Base-by-base conservation (phyloP, 1,140 invertebrate genomes). In the Zophobas morio region DNA sequence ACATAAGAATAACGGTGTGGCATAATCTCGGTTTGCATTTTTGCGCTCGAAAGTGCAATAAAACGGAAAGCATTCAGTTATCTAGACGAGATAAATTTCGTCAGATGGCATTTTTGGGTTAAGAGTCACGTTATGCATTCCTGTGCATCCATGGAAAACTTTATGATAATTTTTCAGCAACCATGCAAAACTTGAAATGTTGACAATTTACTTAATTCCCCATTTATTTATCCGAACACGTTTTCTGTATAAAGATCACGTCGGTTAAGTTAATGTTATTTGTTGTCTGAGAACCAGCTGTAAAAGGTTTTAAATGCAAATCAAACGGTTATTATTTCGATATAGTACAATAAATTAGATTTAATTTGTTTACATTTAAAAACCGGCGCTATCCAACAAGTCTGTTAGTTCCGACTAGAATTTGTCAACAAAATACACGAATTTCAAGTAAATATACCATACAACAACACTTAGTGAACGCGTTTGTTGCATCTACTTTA, bases 111-210 rank as follows among this genome's bases (percentile, higher is more conserved):
- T 42, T 66, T 66, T 46, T n/a, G 60, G 75, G 75, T 76, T 70
- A 76, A 70, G 66, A 76, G 63, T 63, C 75, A 76, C 75, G 75
- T 76, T 76, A 70, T 42, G 60, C 75, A 76, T 76, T 76, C 75
- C 75, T 40, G 46, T 70, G 75, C 75, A 76, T 76, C 75, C 75
- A 40, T 76, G 66, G 35, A 70, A 60, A 63, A 76, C 33, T 76
- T 63, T 75, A 75, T 75, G 74, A 63, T 75, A 75, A 75, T 76
- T 76, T 63, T 66, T 66, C 42, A 37, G 60, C 60, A 66, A 66
- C n/a, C 39, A 66, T 66, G 60, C 60, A 66, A 66, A 66, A 42
- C 60, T 66, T 40, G 60, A 66, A 66, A 66, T 66, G 60, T 40
- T 66, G 60, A 66, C 60, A 66, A 66, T 77, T 73, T 47, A 77